phyloP scores from a whole-genome alignment of 2,113 vertebrate species.

The Trogon surrucura region DNA sequence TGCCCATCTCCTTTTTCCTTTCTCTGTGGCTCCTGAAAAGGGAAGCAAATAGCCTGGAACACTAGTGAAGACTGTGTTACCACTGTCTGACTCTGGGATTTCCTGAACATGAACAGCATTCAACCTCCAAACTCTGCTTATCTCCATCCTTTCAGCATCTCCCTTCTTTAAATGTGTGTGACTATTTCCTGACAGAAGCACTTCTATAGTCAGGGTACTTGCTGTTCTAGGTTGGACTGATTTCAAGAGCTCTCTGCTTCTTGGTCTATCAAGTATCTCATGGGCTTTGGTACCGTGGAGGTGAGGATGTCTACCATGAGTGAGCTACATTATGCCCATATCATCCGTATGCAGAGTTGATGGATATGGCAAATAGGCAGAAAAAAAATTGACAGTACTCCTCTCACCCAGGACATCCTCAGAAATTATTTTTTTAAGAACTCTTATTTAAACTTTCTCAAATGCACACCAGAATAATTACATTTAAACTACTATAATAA shows the following conservation, averaged over 20 bases:
- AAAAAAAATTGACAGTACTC: neutral
- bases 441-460: neutral
- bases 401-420: neutral
- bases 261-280: neutral
- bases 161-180: neutral
- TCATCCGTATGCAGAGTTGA: neutral
- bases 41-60: neutral
- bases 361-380: neutral
- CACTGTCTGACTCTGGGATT: neutral
- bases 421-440: neutral
- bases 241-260: neutral
- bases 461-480: neutral
- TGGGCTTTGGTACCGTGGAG: neutral
- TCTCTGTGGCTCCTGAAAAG: neutral
- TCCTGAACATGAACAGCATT: neutral
- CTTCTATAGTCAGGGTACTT: neutral
- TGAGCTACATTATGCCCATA: neutral
- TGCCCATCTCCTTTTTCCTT: neutral
- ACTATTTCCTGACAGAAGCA: neutral
- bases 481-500: neutral
- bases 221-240: neutral
- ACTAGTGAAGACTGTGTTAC: neutral
- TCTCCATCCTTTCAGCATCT: neutral
- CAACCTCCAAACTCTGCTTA: neutral
- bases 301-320: neutral